These are phyloP conservation scores for Scomber japonicus DNA, from an alignment of 2,113 vertebrate genomes.

Conservation along the genomic window DNA sequence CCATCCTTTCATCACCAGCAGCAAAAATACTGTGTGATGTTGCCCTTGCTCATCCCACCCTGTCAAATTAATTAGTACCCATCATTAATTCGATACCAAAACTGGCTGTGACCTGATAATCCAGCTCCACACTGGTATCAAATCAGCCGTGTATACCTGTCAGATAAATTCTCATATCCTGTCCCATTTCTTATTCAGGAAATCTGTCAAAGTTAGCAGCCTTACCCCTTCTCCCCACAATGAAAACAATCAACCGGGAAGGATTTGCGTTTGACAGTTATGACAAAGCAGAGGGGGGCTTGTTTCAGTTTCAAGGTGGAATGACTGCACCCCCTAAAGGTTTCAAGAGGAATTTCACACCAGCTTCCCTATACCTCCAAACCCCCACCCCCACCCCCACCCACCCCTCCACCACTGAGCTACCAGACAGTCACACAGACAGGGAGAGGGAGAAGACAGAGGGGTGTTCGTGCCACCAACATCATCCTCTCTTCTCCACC, in stretches of 20 bases:
- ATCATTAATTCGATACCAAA: slow-evolving; percentile 75
- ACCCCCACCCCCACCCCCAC: slow-evolving; percentile 60
- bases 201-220: slow-evolving; percentile 79
- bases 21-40: slow-evolving; percentile 45
- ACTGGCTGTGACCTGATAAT: slow-evolving; percentile 75
- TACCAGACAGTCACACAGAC: slow-evolving; percentile 45
- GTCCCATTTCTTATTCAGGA: slow-evolving; percentile 81
- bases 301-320: slow-evolving; percentile 84
- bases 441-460: slow-evolving; percentile 60
- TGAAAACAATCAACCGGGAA: slow-evolving; percentile 82
- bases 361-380: slow-evolving; percentile 26
- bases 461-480: slow-evolving; percentile 74
- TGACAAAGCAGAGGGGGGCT: slow-evolving; percentile 70
- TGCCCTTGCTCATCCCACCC: slow-evolving; percentile 64
- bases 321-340: slow-evolving; percentile 94
- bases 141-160: slow-evolving; percentile 82
- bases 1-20: slow-evolving; percentile 57
- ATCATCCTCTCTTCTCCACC: slow-evolving; percentile 73
- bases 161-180: slow-evolving; percentile 82
- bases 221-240: slow-evolving; percentile 73
- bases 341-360: slow-evolving; percentile 65
- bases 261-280: slow-evolving; percentile 79
- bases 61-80: slow-evolving; percentile 83
- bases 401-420: slow-evolving; percentile 53
- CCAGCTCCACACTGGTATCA: slow-evolving; percentile 73